These are phyloP conservation scores for Drosophila funebris DNA, from an alignment of 1,140 invertebrate genomes.

Conservation along the genomic window DNA sequence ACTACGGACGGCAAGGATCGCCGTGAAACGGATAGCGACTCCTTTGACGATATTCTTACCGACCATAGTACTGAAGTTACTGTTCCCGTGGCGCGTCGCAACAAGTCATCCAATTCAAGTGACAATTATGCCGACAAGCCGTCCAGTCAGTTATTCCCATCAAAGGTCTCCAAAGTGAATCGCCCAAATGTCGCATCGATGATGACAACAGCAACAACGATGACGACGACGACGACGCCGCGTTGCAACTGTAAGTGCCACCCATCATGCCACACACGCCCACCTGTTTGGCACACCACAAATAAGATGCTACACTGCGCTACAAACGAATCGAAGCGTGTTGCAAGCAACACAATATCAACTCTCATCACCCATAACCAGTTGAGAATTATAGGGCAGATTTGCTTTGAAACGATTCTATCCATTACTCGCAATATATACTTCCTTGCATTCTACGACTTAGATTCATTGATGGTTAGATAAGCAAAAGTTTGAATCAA, in stretches of 20 bases:
- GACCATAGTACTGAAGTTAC: not conserved
- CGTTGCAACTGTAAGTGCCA: slow-evolving; percentile 9
- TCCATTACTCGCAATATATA: no score
- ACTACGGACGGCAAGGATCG: slow-evolving; percentile 19
- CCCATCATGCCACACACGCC: not conserved
- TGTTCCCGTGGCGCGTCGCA: not conserved
- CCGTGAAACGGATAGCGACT: slow-evolving; percentile 36
- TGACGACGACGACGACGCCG: not conserved
- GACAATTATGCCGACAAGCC: not conserved
- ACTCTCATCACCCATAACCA: no score
- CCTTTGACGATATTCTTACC: slow-evolving; percentile 39
- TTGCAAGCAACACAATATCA: no score
- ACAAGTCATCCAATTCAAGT: not conserved
- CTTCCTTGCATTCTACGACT: no score
- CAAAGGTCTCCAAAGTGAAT: not conserved
- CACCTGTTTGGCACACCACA: not conserved
- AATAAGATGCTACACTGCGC: not conserved
- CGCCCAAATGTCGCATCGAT: not conserved
- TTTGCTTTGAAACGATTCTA: no score
- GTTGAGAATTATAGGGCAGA: no score
- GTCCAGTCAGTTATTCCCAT: not conserved
- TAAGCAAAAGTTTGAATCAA: no score
- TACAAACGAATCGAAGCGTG: slow-evolving; percentile 9
- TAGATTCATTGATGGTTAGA: no score
- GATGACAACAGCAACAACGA: not conserved